Conservation (phyloP, 2,797 vertebrate species). For the Molossus alvarezi region DNA sequence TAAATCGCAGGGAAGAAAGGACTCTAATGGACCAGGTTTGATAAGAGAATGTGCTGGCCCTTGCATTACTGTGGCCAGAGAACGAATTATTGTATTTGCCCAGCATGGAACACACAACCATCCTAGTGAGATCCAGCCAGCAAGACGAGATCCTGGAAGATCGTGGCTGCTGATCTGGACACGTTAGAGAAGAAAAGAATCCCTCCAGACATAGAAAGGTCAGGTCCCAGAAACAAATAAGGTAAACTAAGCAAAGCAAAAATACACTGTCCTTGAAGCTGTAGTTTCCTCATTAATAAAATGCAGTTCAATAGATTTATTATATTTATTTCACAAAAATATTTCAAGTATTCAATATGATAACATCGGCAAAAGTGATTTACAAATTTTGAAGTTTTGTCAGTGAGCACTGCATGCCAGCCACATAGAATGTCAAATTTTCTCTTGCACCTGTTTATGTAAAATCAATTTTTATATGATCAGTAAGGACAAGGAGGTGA, state of each 20-base stretch:
- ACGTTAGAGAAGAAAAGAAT: neutral
- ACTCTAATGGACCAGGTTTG: neutral
- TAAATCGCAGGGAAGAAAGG: neutral
- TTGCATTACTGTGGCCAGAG: neutral
- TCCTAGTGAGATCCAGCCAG: neutral
- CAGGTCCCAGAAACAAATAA: neutral
- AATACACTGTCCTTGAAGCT: neutral
- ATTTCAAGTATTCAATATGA: neutral
- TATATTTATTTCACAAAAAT: slow-evolving; percentile 7
- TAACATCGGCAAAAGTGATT: neutral
- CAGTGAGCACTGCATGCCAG: neutral
- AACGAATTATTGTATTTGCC: neutral
- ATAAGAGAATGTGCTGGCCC: neutral
- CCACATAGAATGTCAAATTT: neutral
- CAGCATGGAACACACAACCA: neutral
- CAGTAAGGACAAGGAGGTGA: neutral
- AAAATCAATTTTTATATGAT: neutral
- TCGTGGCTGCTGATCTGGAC: neutral
- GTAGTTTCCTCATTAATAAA: neutral
- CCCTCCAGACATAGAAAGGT: neutral
- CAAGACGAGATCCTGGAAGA: neutral
- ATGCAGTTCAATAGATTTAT: neutral
- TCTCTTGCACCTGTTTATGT: neutral
- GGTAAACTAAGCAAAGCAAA: slow-evolving; percentile 19
- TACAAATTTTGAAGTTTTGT: neutral